Evolutionary conservation across 2,797 vertebrate genomes (phyloP), one percentile per base, ranked within the genome.

Genomic region (Lutjanus campechanus): DNA sequence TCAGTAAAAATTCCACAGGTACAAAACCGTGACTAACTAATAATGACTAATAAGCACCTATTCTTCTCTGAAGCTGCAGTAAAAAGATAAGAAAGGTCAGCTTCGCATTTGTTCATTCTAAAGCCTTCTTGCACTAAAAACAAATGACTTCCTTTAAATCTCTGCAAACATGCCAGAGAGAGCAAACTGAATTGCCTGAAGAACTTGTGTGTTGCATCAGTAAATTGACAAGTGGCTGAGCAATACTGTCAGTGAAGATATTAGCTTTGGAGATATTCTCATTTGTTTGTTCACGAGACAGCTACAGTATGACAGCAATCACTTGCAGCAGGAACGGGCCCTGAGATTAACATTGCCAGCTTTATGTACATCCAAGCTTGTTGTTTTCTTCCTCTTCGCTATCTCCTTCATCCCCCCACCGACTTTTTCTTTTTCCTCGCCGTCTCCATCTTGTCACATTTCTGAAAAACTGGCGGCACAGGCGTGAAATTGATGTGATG

Each of bases 401-500:
- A 64, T 85, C 78, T 74, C 73, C 60, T 54, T 25, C 47, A 51
- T 67, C 73, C 73, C 60, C 46, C 1, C 29, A 72, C 66, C 58
- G 20, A 49, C 69, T 49, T 67, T 22, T 43, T 20, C 51, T 74
- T 47, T 69, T 73, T 73, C 67, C 44, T 82, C 77, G 76, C 73
- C 11, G 61, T 84, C 85, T 87, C 87, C 77, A 83, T 91, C 82
- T 87, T 85, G 82, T 90, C 81, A 80, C 84, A 83, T 88, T 88
- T 84, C 79, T 79, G 80, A 83, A 76, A 86, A 89, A 88, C 76
- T 75, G 78, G 74, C 67, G 8, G 81, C 77, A 73, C 71, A 87
- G 82, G 87, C 80, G 89, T 93, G 92, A 95, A 95, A 94, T 93
- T 92, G 92, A 92, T 91, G 91, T 91, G 90, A 94, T 94, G 94